Conservation (phyloP, 2,113 vertebrate species). For the Morone saxatilis region DNA sequence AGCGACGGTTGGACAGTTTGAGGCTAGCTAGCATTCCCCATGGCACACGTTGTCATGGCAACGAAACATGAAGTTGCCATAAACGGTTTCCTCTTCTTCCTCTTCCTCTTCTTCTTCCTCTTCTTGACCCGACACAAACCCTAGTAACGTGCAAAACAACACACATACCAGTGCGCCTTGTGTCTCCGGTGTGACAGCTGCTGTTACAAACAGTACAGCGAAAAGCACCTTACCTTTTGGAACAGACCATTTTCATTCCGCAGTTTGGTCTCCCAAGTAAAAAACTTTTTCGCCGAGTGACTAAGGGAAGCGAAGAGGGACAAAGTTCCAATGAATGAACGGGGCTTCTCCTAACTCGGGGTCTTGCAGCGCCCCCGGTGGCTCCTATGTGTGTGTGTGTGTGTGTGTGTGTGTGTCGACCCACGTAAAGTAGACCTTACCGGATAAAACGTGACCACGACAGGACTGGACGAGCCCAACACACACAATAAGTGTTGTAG, state of each 20-base stretch:
- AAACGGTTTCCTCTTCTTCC: neutral
- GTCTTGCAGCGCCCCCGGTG: slow-evolving; percentile 27
- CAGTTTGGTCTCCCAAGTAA: neutral
- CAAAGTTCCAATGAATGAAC: slow-evolving; percentile 19
- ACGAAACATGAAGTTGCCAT: slow-evolving; percentile 55
- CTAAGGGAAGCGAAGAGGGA: slow-evolving; percentile 66
- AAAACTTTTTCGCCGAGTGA: slow-evolving; percentile 30
- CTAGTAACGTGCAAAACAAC: neutral
- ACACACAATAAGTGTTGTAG: fast-evolving
- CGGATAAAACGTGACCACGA: neutral
- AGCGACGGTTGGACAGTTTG: no score
- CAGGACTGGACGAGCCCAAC: no score
- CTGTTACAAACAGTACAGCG: neutral
- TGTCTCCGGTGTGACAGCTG: neutral
- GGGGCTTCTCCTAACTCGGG: neutral
- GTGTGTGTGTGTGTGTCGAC: neutral
- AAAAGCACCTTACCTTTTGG: slow-evolving; percentile 44
- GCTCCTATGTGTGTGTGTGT: neutral
- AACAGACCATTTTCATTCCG: slow-evolving; percentile 21
- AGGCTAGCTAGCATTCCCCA: neutral
- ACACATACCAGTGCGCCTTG: neutral
- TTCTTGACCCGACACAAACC: neutral
- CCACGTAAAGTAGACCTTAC: neutral
- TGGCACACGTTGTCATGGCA: slow-evolving; percentile 76
- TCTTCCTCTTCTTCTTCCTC: neutral